These are phyloP conservation scores for Bos indicus DNA, from an alignment of 2,113 vertebrate species.

Conservation along the genomic window DNA sequence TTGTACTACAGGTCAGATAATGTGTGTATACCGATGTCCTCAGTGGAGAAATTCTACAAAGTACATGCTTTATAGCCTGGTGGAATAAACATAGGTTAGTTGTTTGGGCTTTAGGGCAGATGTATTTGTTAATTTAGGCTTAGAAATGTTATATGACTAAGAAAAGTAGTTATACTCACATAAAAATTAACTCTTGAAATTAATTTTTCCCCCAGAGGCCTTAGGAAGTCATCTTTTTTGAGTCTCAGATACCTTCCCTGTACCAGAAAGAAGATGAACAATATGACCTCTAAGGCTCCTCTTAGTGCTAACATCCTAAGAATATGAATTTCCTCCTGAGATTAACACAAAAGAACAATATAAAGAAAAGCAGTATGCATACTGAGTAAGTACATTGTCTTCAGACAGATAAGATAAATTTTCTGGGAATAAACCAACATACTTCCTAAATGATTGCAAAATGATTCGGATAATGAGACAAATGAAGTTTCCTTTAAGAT, in stretches of 20 bases:
- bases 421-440: neutral
- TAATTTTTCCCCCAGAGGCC: neutral
- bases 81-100: neutral
- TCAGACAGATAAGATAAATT: neutral
- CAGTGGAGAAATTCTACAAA: neutral
- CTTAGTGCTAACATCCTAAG: neutral
- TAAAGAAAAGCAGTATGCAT: neutral
- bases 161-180: neutral
- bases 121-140: neutral
- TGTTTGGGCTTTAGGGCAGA: neutral
- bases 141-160: neutral
- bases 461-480: neutral
- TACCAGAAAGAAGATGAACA: neutral
- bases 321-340: neutral
- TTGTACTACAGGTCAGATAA: neutral
- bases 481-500: conserved; percentile 1
- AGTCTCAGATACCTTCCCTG: neutral
- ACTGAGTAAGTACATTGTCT: neutral
- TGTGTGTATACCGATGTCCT: neutral
- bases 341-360: neutral
- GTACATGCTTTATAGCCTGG: neutral
- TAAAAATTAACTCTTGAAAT: neutral
- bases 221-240: neutral
- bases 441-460: neutral
- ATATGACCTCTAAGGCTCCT: neutral